Conservation (phyloP, 2,888 invertebrate genomes). For the Lasioglossum vierecki region DNA sequence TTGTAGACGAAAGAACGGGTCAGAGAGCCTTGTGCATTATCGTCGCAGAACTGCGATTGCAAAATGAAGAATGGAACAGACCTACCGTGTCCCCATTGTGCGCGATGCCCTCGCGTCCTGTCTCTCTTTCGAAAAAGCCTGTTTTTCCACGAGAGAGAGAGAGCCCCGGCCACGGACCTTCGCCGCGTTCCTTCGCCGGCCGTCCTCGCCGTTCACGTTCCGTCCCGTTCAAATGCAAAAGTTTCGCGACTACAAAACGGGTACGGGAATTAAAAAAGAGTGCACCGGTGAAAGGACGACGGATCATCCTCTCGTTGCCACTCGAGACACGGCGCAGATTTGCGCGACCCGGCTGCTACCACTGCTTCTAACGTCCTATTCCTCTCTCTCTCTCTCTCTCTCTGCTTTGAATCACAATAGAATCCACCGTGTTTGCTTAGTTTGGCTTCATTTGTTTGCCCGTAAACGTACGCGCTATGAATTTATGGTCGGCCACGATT, state of each 20-base stretch:
- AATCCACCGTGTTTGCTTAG: conserved; percentile 17
- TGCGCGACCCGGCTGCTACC: conserved; percentile 24
- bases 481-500: neutral
- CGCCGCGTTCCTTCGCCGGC: conserved; percentile 16
- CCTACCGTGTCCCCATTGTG: conserved; percentile 50
- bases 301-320: conserved; percentile 67
- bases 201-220: conserved; percentile 1
- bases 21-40: conserved; percentile 47
- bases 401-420: conserved; percentile 47
- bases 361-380: conserved; percentile 20
- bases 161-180: conserved; percentile 5
- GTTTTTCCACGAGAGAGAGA: conserved; percentile 48
- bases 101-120: conserved; percentile 32
- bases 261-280: conserved; percentile 66
- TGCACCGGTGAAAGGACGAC: conserved; percentile 58
- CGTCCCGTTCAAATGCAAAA: conserved; percentile 69
- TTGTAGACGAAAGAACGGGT: conserved; percentile 48
- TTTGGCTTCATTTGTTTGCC: conserved; percentile 1
- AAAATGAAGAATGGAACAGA: conserved; percentile 58
- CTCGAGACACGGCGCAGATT: conserved; percentile 43
- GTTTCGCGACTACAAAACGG: conserved; percentile 76
- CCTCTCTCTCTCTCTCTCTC: neutral
- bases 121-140: conserved; percentile 63
- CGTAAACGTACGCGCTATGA: neutral
- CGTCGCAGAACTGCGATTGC: conserved; percentile 55